Percentiles rank a stretch among this genome's conserved stretches.
These are phyloP conservation scores for Drosophila punjabiensis DNA, from an alignment of 1,140 invertebrate species.

Conservation along the genomic window DNA sequence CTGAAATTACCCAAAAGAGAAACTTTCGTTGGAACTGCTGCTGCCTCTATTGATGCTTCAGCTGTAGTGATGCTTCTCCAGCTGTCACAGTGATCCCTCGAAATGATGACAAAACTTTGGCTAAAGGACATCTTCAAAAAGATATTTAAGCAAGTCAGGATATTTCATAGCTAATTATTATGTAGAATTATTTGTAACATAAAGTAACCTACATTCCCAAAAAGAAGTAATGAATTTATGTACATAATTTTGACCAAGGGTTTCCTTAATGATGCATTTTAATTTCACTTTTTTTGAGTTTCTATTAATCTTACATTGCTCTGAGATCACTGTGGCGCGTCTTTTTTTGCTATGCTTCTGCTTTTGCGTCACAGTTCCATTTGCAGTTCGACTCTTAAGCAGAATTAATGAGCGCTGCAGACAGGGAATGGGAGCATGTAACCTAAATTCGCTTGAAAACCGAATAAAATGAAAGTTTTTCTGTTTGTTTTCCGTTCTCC, in stretches of 20 bases:
- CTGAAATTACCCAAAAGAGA: conserved; percentile 69
- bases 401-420: conserved; percentile 67
- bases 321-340: not conserved
- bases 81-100: conserved; percentile 12
- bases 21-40: conserved; percentile 62
- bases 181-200: too few species aligned
- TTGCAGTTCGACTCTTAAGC: conserved; percentile 67
- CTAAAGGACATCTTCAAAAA: too few species aligned
- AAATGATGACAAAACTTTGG: not conserved
- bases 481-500: conserved; percentile 35
- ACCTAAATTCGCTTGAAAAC: conserved; percentile 57
- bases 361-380: conserved; percentile 29
- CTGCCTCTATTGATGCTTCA: conserved; percentile 45
- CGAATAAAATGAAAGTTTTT: conserved; percentile 56
- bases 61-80: conserved; percentile 5
- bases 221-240: not conserved
- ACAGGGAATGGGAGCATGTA: conserved; percentile 38
- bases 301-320: not conserved
- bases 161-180: not conserved
- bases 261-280: not conserved
- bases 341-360: conserved; percentile 20
- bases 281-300: not conserved
- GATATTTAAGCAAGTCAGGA: not conserved
- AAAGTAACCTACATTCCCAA: not conserved
- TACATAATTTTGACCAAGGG: not conserved